phyloP scores from a whole-genome alignment of 2,113 vertebrate genomes.

The Herpetotheres cachinnans region DNA sequence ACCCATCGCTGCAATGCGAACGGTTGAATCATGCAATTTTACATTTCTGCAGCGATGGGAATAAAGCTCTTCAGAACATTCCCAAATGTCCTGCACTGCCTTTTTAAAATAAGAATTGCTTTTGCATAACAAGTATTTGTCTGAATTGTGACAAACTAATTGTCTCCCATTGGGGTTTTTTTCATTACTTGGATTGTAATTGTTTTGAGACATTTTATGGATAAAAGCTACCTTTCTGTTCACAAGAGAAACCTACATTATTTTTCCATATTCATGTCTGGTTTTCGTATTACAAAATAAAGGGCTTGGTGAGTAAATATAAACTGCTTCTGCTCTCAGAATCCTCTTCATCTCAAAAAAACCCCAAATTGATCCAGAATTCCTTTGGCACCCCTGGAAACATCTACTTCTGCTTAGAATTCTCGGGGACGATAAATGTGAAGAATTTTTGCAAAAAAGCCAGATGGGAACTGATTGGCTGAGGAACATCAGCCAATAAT shows the following conservation, averaged over 20 bases:
- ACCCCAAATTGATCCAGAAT: neutral
- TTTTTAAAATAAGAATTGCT: neutral
- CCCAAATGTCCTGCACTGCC: neutral
- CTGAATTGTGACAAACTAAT: constrained; percentile 8
- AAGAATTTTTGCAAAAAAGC: neutral
- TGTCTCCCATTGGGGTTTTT: neutral
- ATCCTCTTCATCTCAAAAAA: neutral
- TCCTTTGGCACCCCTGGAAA: constrained; percentile 18
- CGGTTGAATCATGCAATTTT: neutral
- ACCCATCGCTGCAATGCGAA: neutral
- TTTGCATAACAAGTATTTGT: constrained; percentile 34
- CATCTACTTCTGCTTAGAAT: neutral
- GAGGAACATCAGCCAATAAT: neutral
- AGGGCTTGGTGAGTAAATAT: neutral
- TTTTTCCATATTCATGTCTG: neutral
- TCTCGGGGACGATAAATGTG: neutral
- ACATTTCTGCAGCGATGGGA: neutral
- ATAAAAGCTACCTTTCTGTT: neutral
- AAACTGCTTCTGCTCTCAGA: neutral
- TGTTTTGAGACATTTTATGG: neutral
- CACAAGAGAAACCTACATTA: neutral
- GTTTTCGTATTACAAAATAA: neutral
- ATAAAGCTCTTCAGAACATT: neutral
- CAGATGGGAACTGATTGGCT: neutral
- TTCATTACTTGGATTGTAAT: neutral